phyloP scores from a whole-genome alignment of 2,113 vertebrate genomes.

The Actenoides hombroni region DNA sequence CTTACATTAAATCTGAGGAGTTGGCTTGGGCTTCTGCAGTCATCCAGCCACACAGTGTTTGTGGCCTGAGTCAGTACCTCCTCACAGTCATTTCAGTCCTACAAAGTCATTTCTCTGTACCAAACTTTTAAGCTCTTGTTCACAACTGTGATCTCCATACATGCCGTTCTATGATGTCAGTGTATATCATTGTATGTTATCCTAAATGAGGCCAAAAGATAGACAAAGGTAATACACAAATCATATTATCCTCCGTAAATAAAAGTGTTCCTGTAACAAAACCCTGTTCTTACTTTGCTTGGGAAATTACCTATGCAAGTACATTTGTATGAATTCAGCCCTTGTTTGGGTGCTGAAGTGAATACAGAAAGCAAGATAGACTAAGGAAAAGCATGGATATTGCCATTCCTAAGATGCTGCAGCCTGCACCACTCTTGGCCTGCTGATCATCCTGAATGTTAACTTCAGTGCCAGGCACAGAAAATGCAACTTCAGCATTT shows the following conservation, averaged over 20 bases:
- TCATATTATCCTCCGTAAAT: background rate
- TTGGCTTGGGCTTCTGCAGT: background rate
- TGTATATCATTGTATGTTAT: background rate
- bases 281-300: accelerated
- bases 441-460: background rate
- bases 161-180: background rate
- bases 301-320: background rate
- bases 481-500: background rate
- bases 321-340: background rate
- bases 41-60: background rate
- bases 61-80: background rate
- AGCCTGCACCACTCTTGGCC: background rate
- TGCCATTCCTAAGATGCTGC: background rate
- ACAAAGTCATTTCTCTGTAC: background rate
- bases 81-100: background rate
- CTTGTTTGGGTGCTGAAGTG: background rate
- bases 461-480: background rate
- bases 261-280: background rate
- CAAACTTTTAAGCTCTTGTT: background rate
- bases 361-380: background rate
- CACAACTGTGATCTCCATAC: background rate
- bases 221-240: background rate
- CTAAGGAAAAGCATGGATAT: background rate
- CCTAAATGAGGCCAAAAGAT: background rate
- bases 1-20: background rate